Percentiles rank a stretch among this genome's conserved stretches.
Evolutionary conservation across 2,888 invertebrate genomes (phyloP).

Genomic region (Harpalus rubripes): DNA sequence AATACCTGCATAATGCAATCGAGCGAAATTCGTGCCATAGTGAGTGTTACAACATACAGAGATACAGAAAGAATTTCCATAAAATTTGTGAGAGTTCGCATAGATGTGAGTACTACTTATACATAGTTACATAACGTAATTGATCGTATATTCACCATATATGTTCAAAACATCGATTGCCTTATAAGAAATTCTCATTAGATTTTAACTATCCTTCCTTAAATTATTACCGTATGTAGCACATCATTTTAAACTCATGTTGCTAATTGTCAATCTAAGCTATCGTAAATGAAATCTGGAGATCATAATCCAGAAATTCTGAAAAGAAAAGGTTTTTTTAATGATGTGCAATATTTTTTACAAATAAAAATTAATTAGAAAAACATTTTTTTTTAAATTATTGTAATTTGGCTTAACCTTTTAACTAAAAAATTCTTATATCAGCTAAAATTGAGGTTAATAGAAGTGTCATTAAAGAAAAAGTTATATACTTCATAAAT

Average conservation of each 20-base stretch:
- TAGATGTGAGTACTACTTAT: conserved; percentile 37
- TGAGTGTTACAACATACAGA: neutral
- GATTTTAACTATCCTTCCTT: conserved; percentile 2
- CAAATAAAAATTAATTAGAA: too few species aligned
- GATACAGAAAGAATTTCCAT: conserved; percentile 48
- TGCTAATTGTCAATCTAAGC: neutral
- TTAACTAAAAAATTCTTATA: too few species aligned
- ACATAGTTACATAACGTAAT: conserved; percentile 27
- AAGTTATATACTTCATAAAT: too few species aligned
- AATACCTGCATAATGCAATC: conserved; percentile 45
- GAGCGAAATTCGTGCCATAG: conserved; percentile 29
- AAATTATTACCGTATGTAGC: neutral
- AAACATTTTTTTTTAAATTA: too few species aligned
- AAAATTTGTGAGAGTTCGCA: conserved; percentile 38
- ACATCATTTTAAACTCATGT: neutral
- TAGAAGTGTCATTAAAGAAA: too few species aligned
- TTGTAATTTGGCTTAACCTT: too few species aligned
- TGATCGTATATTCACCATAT: conserved; percentile 26
- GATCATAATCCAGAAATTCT: neutral
- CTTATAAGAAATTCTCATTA: conserved; percentile 10
- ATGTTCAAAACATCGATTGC: conserved; percentile 30
- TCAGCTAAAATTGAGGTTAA: too few species aligned
- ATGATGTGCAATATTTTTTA: too few species aligned
- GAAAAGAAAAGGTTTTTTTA: neutral
- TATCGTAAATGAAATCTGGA: conserved; percentile 6